Base-by-base conservation (phyloP, 2,113 vertebrate species). In the Oostethus manadensis region DNA sequence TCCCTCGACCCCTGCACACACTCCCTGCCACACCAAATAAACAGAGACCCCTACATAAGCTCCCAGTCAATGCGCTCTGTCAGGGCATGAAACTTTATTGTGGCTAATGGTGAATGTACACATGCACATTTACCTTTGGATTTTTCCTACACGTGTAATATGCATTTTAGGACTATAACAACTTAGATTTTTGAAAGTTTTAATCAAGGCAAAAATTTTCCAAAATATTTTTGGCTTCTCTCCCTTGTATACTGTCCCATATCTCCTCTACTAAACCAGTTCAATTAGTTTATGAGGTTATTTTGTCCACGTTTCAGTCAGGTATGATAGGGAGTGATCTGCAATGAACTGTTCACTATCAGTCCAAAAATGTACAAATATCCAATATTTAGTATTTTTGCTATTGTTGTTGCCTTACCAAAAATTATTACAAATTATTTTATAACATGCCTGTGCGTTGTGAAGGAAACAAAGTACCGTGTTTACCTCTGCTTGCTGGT, bases 401-500 rank as follows among this genome's bases (percentile, higher is more conserved):
- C 16, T 38, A 10, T 11, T 9, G 10, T 38, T 38, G 10, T 17
- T 18, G 26, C 16, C 26, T 33, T 3, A 1, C 26, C 8, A 18
- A 33, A 33, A 33, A 33, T 7, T 33, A 3, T 33, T 3, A 33
- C 29, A 33, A 33, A 38, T 3, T 13, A 11, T 54, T 54, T 54
- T 54, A 10, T 18, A 42, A 11, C 14, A 22, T 43, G 3, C 22
- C 15, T 9, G 10, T 21, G 17, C 11, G 17, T 29, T 46, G 11
- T 21, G 35, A 44, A 43, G 42, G 10, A 59, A n/a, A 51, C 17
- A 40, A 38, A 57, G 21, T 50, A 46, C 35, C 22, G 18, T 10
- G 35, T 66, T 88, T 91, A 93, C 93, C 78, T n/a, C 80, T 90
- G 88, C 87, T 88, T 86, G 21, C 74, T 86, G 60, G 46, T 76